Evolutionary conservation across 2,888 invertebrate species (phyloP).

Genomic region (Caenorhabditis sp.): DNA sequence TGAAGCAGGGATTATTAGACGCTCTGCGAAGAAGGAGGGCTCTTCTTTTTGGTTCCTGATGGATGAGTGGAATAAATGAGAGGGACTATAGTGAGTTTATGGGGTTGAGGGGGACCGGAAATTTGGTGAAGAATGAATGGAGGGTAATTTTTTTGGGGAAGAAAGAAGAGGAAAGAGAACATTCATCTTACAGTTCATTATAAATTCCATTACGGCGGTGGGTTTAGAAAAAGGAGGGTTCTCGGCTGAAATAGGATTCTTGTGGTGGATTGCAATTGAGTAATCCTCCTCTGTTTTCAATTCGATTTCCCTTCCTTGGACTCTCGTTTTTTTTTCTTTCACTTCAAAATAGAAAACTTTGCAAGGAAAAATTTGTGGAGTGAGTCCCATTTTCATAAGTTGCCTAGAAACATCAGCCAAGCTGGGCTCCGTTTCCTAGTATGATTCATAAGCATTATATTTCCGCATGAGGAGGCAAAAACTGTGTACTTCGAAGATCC

Average conservation of each 20-base stretch:
- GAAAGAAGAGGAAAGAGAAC: background rate
- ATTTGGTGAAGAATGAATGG: slow-evolving; percentile 10
- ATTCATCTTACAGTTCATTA: slow-evolving; percentile 25
- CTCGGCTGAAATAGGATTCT: slow-evolving; percentile 1
- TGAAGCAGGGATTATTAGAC: slow-evolving; percentile 59
- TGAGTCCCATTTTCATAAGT: too few relatives aligned
- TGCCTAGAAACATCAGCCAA: too few relatives aligned
- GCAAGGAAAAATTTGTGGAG: too few relatives aligned
- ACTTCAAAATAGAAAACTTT: background rate
- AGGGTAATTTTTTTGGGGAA: slow-evolving; percentile 1
- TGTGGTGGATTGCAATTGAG: background rate
- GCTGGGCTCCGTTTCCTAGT: too few relatives aligned
- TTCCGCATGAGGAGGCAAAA: too few relatives aligned
- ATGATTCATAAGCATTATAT: too few relatives aligned
- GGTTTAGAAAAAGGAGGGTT: background rate
- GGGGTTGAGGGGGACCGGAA: slow-evolving; percentile 17
- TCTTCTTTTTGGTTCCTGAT: slow-evolving; percentile 48
- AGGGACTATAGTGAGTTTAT: background rate
- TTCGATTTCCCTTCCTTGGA: slow-evolving; percentile 2
- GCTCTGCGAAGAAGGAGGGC: background rate
- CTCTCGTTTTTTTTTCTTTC: slow-evolving; percentile 20
- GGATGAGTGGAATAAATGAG: slow-evolving; percentile 39
- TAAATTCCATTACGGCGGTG: background rate
- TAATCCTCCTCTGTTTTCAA: slow-evolving; percentile 11
- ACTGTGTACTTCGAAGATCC: too few relatives aligned